These are phyloP conservation scores for Pachydiplax longipennis DNA, from an alignment of 2,888 invertebrate species.

Conservation along the genomic window DNA sequence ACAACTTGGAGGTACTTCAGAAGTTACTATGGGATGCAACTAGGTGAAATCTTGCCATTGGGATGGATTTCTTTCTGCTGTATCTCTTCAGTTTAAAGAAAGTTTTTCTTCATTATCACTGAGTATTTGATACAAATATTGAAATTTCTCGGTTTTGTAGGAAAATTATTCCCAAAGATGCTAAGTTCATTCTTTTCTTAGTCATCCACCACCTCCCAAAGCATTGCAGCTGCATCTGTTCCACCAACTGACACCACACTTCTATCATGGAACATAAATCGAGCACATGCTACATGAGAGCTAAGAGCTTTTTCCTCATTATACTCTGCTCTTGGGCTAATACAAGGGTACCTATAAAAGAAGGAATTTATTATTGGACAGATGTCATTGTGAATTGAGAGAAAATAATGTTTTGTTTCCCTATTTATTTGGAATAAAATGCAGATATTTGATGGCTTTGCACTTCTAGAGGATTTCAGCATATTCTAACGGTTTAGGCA, in stretches of 20 bases:
- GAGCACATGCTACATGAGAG: constrained; percentile 77
- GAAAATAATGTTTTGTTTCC: not conserved
- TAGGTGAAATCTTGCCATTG: not conserved
- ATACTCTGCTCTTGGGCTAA: constrained; percentile 85
- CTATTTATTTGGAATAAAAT: no score
- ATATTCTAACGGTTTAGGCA: no score
- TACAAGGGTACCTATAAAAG: constrained; percentile 77
- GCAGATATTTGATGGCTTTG: no score
- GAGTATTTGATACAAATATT: not conserved
- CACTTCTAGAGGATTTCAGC: no score
- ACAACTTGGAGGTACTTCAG: not conserved
- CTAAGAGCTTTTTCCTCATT: constrained; percentile 89
- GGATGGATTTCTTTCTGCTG: not conserved
- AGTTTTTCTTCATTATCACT: not conserved
- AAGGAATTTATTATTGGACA: not conserved
- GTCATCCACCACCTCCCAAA: constrained; percentile 88
- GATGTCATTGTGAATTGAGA: not conserved
- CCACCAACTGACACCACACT: constrained; percentile 87
- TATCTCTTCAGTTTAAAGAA: not conserved
- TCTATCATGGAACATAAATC: constrained; percentile 87
- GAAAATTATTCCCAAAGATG: not conserved
- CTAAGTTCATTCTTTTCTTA: constrained; percentile 54
- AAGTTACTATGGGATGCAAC: not conserved
- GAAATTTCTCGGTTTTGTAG: not conserved
- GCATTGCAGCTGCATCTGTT: constrained; percentile 86